A percentile compares a stretch with the other conserved stretches of the same genome.
Conservation (phyloP, 1,140 invertebrate species). For the Caenorhabditis remanei region DNA sequence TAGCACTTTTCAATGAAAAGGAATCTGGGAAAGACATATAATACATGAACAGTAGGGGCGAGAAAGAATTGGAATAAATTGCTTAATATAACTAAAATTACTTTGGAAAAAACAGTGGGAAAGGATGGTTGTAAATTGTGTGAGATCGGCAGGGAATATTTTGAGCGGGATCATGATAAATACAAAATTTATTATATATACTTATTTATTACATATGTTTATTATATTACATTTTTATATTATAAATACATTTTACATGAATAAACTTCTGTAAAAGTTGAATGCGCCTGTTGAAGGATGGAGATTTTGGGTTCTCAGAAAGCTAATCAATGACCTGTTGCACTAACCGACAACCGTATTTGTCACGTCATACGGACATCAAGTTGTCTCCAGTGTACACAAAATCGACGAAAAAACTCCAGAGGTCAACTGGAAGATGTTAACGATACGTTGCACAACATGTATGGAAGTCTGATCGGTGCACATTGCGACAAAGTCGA, state of each 20-base stretch:
- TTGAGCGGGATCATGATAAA: neutral
- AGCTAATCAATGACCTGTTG: constrained; percentile 64
- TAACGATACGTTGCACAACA: neutral
- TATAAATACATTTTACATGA: neutral
- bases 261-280: neutral
- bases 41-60: constrained; percentile 32
- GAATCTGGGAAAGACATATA: no score
- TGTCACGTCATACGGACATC: no score
- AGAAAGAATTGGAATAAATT: constrained; percentile 1
- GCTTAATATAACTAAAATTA: neutral
- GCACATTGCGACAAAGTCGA: neutral
- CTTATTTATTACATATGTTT: no score
- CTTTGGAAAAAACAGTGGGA: neutral
- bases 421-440: neutral
- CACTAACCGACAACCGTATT: constrained; percentile 63
- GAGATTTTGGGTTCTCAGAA: neutral
- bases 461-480: constrained; percentile 1
- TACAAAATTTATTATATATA: neutral
- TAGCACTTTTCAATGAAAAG: neutral
- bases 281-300: neutral
- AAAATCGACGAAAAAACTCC: neutral
- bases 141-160: neutral
- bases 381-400: no score
- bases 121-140: neutral
- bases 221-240: no score